phyloP scores from a whole-genome alignment of 1,140 invertebrate genomes.

The Drosophila carrolli region DNA sequence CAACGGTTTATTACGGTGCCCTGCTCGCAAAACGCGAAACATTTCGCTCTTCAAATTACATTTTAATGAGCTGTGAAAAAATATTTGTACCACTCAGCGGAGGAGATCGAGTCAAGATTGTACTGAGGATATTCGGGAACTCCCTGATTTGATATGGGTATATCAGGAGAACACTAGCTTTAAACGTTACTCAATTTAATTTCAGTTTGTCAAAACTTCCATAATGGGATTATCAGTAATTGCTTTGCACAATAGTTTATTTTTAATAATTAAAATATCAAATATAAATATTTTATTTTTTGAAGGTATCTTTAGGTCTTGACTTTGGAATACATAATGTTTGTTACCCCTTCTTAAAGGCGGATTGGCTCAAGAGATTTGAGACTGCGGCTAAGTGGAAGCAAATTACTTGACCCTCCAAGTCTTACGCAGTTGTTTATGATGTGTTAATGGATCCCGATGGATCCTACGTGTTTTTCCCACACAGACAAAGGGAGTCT shows the following conservation, averaged over 20 bases:
- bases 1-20: slow-evolving; percentile 70
- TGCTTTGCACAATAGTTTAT: no score
- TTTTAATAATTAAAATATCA: no score
- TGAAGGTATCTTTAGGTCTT: neutral
- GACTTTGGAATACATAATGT: neutral
- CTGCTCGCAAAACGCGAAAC: slow-evolving; percentile 34
- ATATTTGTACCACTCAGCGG: slow-evolving; percentile 62
- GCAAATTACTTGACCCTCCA: slow-evolving; percentile 48
- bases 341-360: neutral
- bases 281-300: no score
- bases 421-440: neutral
- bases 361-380: slow-evolving; percentile 38
- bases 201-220: no score
- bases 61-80: slow-evolving; percentile 82
- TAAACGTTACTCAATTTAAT: no score
- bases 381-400: slow-evolving; percentile 40
- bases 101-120: slow-evolving; percentile 4
- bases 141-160: neutral
- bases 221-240: no score
- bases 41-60: slow-evolving; percentile 78
- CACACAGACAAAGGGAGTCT: slow-evolving; percentile 18
- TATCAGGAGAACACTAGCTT: neutral
- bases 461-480: slow-evolving; percentile 3
- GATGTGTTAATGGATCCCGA: slow-evolving; percentile 17
- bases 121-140: neutral